Percentiles rank a stretch among this genome's conserved stretches.
These are phyloP conservation scores for Melanerpes aurifrons DNA, from an alignment of 2,113 vertebrate genomes.

Conservation along the genomic window DNA sequence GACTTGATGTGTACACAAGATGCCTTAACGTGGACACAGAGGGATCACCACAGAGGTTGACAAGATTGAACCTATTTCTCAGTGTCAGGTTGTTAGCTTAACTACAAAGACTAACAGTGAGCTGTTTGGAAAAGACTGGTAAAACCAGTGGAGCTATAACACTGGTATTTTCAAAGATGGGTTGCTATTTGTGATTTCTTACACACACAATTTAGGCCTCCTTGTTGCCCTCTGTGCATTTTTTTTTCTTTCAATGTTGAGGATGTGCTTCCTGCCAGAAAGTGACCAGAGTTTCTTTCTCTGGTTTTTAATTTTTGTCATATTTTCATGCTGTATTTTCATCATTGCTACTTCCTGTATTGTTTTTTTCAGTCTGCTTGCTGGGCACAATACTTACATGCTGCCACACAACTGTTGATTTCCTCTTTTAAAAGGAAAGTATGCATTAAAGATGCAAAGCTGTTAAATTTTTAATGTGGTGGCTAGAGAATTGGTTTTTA, in stretches of 20 bases:
- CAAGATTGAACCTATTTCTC: not conserved
- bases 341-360: not conserved
- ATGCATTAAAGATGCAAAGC: slow-evolving; percentile 53
- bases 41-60: not conserved
- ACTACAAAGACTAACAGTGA: not conserved
- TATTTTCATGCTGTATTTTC: slow-evolving; percentile 18
- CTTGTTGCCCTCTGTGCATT: not conserved
- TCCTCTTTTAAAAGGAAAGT: not conserved
- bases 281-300: not conserved
- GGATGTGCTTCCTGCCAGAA: slow-evolving; percentile 10
- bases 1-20: no score
- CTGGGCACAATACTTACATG: not conserved
- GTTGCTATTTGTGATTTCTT: not conserved
- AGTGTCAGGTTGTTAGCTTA: not conserved
- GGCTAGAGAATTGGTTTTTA: not conserved
- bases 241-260: slow-evolving; percentile 9
- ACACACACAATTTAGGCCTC: not conserved
- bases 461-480: slow-evolving; percentile 52
- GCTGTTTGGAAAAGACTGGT: not conserved
- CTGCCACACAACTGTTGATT: not conserved
- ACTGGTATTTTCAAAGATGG: not conserved
- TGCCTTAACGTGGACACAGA: not conserved
- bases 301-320: not conserved
- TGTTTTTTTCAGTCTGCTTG: not conserved
- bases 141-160: not conserved